Evolutionary conservation across 1,140 invertebrate species (phyloP).

Genomic region (Druon quercuslanigerum): DNA sequence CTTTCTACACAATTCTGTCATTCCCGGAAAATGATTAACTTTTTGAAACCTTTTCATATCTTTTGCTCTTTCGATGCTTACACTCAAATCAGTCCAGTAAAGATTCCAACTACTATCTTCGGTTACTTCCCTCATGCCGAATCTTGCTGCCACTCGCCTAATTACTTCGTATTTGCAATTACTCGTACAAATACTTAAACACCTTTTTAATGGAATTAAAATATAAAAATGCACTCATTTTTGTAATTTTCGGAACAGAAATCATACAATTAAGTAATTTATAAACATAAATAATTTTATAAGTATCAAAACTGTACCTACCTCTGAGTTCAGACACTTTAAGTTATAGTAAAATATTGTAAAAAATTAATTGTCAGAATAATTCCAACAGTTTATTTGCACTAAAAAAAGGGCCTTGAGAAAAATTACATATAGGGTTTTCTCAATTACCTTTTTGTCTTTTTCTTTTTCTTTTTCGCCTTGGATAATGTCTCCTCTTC

Average conservation of each 20-base stretch:
- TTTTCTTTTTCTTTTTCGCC: conserved; percentile 30
- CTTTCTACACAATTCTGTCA: conserved; percentile 92
- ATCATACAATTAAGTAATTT: no score
- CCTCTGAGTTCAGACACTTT: no score
- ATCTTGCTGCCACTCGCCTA: conserved; percentile 80
- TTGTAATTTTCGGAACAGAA: neutral
- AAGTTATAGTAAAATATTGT: no score
- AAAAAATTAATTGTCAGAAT: neutral
- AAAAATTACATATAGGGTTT: conserved; percentile 10
- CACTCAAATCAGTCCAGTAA: conserved; percentile 90
- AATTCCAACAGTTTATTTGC: neutral
- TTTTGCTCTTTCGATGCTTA: conserved; percentile 88
- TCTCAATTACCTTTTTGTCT: conserved; percentile 25
- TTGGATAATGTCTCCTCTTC: conserved; percentile 10
- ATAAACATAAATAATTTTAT: no score
- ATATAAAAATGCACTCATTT: conserved; percentile 32
- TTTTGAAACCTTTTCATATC: conserved; percentile 94
- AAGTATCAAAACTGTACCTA: no score
- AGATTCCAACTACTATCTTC: conserved; percentile 91
- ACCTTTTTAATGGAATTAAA: conserved; percentile 48
- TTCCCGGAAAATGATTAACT: conserved; percentile 94
- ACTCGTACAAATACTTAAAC: conserved; percentile 80
- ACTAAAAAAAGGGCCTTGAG: neutral
- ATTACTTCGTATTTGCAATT: conserved; percentile 87
- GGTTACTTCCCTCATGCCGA: conserved; percentile 87